These are phyloP conservation scores for Ceratina australensis DNA, from an alignment of 1,140 invertebrate species.

Conservation along the genomic window DNA sequence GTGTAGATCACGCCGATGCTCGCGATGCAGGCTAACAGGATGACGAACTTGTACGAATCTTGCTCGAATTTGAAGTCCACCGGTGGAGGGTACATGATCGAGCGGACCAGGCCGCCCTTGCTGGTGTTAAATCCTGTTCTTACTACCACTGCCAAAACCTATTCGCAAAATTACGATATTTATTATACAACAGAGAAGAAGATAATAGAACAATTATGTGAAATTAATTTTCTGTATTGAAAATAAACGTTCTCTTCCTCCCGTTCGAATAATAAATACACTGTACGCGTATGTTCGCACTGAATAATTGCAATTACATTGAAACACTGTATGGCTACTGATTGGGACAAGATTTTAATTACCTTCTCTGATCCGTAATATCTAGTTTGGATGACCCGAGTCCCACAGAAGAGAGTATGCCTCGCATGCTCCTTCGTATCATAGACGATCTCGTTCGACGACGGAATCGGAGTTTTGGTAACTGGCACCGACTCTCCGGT, in stretches of 20 bases:
- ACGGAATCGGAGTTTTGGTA: conserved; percentile 93
- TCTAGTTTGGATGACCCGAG: conserved; percentile 96
- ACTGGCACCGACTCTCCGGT: conserved; percentile 95
- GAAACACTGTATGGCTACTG: too few relatives aligned
- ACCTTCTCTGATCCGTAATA: conserved; percentile 90
- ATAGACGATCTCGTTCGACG: conserved; percentile 83
- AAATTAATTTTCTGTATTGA: too few relatives aligned
- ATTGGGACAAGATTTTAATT: too few relatives aligned
- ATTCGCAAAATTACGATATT: too few relatives aligned
- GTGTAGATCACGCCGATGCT: conserved; percentile 87
- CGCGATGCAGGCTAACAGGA: conserved; percentile 84
- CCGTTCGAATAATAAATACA: too few relatives aligned
- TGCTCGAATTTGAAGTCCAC: conserved; percentile 95
- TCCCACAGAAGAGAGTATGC: conserved; percentile 96
- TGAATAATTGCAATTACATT: too few relatives aligned
- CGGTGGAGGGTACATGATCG: conserved; percentile 95
- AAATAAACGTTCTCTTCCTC: too few relatives aligned
- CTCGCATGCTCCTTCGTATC: conserved; percentile 90
- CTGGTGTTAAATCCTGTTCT: conserved; percentile 93
- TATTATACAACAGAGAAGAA: conserved; percentile 31
- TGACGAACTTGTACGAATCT: conserved; percentile 93
- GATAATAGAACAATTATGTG: too few relatives aligned
- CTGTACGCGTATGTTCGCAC: too few relatives aligned
- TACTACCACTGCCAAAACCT: conserved; percentile 90
- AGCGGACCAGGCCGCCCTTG: conserved; percentile 93